These are phyloP conservation scores for Gavia stellata DNA, from an alignment of 2,113 vertebrate genomes.

Conservation along the genomic window DNA sequence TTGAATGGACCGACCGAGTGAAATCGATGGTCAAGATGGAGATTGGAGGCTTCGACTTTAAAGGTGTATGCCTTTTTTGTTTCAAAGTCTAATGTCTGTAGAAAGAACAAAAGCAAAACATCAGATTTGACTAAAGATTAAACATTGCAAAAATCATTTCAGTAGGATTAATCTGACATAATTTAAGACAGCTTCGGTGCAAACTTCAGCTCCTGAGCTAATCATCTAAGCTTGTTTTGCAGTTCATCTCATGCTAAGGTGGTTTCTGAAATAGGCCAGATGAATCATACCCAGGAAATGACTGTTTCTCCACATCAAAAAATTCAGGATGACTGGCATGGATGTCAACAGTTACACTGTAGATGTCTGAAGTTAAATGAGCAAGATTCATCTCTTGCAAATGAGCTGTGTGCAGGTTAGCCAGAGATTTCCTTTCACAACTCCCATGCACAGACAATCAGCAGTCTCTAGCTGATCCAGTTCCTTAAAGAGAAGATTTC, in stretches of 20 bases:
- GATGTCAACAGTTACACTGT: neutral
- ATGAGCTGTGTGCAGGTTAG: neutral
- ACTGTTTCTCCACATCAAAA: neutral
- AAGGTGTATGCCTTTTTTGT: constrained; percentile 96
- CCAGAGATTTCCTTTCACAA: neutral
- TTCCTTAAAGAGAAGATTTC: neutral
- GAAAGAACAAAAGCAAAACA: neutral
- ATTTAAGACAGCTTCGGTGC: neutral
- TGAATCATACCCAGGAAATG: neutral
- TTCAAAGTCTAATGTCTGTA: constrained; percentile 92
- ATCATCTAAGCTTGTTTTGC: neutral
- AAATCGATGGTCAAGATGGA: constrained; percentile 89
- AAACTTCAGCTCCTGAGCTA: neutral
- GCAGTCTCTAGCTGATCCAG: neutral
- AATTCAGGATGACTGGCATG: neutral
- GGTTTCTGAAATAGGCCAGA: neutral
- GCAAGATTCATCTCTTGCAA: neutral
- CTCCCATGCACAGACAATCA: neutral
- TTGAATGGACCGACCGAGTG: constrained; percentile 92
- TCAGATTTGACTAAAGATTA: neutral
- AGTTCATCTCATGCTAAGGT: neutral
- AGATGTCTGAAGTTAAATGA: constrained; percentile 12
- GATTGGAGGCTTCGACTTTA: constrained; percentile 93
- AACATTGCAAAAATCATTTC: neutral
- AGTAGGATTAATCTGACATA: neutral